Percentiles rank a stretch among this genome's conserved stretches.
Evolutionary conservation across 2,888 invertebrate genomes (phyloP).

Genomic region (Sarcophaga subvicina): DNA sequence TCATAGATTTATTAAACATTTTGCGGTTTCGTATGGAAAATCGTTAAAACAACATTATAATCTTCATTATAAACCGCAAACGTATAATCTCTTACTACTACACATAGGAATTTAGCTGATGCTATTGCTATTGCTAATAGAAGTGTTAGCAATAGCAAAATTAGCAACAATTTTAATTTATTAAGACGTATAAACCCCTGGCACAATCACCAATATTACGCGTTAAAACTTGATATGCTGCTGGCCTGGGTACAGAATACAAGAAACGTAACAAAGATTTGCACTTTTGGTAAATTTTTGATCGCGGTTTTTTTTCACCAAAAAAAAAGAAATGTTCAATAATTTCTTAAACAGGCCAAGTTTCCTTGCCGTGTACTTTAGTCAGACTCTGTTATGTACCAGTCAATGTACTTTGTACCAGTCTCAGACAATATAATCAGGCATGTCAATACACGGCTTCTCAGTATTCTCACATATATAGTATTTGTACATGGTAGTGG

Average conservation of each 20-base stretch:
- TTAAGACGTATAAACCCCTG: constrained; percentile 82
- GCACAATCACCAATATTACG: constrained; percentile 84
- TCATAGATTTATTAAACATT: constrained; percentile 57
- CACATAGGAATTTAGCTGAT: constrained; percentile 65
- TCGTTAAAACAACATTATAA: constrained; percentile 43
- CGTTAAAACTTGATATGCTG: constrained; percentile 82
- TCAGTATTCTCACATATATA: too few relatives aligned
- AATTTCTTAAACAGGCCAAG: too few relatives aligned
- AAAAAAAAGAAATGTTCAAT: too few relatives aligned
- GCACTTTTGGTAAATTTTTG: constrained; percentile 83
- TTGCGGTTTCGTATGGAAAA: constrained; percentile 50
- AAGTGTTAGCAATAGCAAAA: constrained; percentile 43
- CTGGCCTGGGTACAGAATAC: constrained; percentile 78
- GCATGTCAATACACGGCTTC: too few relatives aligned
- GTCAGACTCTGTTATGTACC: too few relatives aligned
- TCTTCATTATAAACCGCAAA: constrained; percentile 43
- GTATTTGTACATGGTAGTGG: too few relatives aligned
- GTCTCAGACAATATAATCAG: too few relatives aligned
- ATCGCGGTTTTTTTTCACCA: constrained; percentile 19
- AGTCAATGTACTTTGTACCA: too few relatives aligned
- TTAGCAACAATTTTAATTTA: constrained; percentile 66
- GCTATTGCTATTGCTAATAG: constrained; percentile 43
- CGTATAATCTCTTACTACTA: constrained; percentile 31
- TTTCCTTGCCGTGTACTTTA: too few relatives aligned
- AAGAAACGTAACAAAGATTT: constrained; percentile 79